Percentiles rank a stretch among this genome's conserved stretches.
Conservation (phyloP, 2,888 invertebrate species). For the Coelinius sp. region DNA sequence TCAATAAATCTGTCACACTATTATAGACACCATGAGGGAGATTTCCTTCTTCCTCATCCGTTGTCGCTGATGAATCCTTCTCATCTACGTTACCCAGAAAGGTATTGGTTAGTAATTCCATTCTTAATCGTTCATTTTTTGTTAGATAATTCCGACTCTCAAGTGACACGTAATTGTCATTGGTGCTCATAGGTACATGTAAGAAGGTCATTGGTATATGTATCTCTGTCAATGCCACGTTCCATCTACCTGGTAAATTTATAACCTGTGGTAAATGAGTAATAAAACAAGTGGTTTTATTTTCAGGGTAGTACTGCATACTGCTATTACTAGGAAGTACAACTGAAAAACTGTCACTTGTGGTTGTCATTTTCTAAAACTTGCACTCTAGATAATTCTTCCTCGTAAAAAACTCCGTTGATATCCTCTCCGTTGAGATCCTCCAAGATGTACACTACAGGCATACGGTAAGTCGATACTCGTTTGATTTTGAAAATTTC, state of each 20-base stretch:
- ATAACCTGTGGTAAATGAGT: constrained; percentile 49
- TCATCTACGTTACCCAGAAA: not conserved
- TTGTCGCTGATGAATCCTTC: not conserved
- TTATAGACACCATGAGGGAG: not conserved
- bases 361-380: too few species aligned
- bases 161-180: not conserved
- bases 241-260: constrained; percentile 49
- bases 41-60: not conserved
- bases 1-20: not conserved
- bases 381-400: not conserved
- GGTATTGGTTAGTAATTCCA: not conserved
- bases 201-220: not conserved
- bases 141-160: not conserved
- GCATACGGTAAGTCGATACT: not conserved
- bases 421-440: too few species aligned
- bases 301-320: constrained; percentile 50
- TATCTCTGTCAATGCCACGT: constrained; percentile 38
- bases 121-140: not conserved
- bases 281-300: constrained; percentile 51
- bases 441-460: not conserved
- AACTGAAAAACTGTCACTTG: constrained; percentile 50
- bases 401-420: too few species aligned
- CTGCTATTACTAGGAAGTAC: constrained; percentile 52
- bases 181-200: not conserved
- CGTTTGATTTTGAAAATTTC: not conserved